phyloP scores from a whole-genome alignment of 2,888 invertebrate genomes.

The Thalpophila matura region DNA sequence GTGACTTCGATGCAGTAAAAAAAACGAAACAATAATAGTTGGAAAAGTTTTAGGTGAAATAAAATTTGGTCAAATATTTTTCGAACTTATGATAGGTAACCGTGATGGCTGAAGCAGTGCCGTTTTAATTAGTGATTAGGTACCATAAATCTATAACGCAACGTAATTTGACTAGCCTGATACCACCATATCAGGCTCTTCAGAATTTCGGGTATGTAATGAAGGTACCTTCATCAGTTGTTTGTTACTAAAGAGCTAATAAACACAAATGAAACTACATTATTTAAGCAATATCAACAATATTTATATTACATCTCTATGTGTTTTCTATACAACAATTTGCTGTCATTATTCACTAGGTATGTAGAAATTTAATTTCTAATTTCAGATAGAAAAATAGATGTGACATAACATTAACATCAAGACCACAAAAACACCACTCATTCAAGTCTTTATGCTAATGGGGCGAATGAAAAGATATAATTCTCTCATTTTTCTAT shows the following conservation, averaged over 20 bases:
- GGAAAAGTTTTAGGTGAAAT: too few relatives aligned
- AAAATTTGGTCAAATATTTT: too few relatives aligned
- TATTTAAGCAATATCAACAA: constrained; percentile 90
- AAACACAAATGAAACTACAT: constrained; percentile 77
- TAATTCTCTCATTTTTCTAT: constrained; percentile 50
- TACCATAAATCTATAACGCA: too few relatives aligned
- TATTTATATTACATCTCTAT: constrained; percentile 85
- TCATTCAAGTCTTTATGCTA: constrained; percentile 47
- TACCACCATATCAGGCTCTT: too few relatives aligned
- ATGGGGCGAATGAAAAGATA: constrained; percentile 54
- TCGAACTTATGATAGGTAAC: too few relatives aligned
- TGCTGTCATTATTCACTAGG: constrained; percentile 71
- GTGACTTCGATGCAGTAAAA: too few relatives aligned
- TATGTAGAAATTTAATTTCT: constrained; percentile 79
- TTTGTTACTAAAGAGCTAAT: neutral
- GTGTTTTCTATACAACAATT: constrained; percentile 82
- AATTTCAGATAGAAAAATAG: constrained; percentile 85
- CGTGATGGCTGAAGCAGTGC: too few relatives aligned
- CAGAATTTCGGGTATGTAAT: too few relatives aligned
- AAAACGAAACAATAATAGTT: too few relatives aligned
- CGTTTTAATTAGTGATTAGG: too few relatives aligned
- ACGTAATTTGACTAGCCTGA: too few relatives aligned
- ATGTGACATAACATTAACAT: constrained; percentile 82
- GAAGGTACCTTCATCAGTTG: neutral
- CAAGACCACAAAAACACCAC: constrained; percentile 72